Conservation (phyloP, 2,888 invertebrate species). For the Machimus rusticus region DNA sequence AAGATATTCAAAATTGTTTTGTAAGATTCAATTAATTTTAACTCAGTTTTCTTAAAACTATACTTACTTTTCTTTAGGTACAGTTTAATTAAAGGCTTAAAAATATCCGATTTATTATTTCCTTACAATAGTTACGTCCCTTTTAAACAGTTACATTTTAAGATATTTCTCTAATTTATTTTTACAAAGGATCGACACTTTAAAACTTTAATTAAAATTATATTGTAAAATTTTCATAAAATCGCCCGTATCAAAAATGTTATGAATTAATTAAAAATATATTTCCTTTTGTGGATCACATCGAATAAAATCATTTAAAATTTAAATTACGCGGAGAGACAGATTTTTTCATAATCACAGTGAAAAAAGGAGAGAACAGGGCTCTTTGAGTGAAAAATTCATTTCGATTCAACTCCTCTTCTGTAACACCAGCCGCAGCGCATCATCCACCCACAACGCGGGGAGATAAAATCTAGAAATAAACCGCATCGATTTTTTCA, state of each 20-base stretch:
- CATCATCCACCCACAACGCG: neutral
- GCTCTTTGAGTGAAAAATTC: neutral
- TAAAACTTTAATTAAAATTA: neutral
- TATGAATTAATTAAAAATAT: neutral
- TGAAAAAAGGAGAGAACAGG: neutral
- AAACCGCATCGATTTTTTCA: neutral
- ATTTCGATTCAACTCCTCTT: neutral
- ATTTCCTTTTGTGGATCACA: neutral
- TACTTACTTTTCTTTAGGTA: too few relatives aligned
- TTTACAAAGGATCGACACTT: neutral
- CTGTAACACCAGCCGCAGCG: neutral
- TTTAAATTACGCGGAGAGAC: neutral
- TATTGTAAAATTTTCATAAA: neutral
- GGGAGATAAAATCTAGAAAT: neutral
- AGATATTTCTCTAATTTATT: neutral
- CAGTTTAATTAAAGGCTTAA: too few relatives aligned
- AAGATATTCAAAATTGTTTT: too few relatives aligned
- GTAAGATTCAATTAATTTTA: too few relatives aligned
- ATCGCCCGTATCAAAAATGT: neutral
- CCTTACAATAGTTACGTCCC: too few relatives aligned
- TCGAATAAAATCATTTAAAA: neutral
- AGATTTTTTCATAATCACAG: neutral
- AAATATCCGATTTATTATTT: too few relatives aligned
- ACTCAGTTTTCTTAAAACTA: too few relatives aligned
- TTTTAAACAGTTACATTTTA: too few relatives aligned